phyloP scores from a whole-genome alignment of 2,113 vertebrate genomes.

The Ranitomeya variabilis region DNA sequence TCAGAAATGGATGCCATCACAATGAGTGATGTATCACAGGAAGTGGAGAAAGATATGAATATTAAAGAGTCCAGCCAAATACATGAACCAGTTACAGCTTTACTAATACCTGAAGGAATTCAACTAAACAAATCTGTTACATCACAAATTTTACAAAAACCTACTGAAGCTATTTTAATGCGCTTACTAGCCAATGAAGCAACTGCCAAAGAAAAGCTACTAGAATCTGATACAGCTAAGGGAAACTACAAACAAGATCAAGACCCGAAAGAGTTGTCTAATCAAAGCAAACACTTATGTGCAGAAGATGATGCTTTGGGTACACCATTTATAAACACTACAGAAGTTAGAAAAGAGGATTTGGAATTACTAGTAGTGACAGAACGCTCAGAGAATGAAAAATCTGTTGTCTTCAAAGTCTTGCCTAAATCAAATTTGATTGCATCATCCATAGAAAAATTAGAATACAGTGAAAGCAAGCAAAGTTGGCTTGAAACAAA shows the following conservation, averaged over 20 bases:
- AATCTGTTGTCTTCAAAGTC: not conserved
- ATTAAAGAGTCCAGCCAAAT: not conserved
- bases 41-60: not conserved
- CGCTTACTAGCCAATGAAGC: not conserved
- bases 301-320: not conserved
- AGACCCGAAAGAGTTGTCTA: not conserved
- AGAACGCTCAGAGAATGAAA: not conserved
- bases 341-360: not conserved
- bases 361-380: not conserved
- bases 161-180: conserved; percentile 2
- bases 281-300: not conserved
- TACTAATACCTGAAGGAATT: not conserved
- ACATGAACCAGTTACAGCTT: conserved; percentile 20
- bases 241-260: not conserved
- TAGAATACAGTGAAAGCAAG: not conserved
- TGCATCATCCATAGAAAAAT: not conserved
- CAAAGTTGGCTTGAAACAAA: not conserved
- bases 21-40: not conserved
- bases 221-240: not conserved
- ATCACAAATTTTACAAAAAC: conserved; percentile 1
- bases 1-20: not conserved
- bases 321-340: not conserved
- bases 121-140: not conserved
- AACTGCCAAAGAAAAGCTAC: not conserved
- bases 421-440: not conserved